phyloP scores from a whole-genome alignment of 1,140 invertebrate species.

The Temnothorax nylanderi region DNA sequence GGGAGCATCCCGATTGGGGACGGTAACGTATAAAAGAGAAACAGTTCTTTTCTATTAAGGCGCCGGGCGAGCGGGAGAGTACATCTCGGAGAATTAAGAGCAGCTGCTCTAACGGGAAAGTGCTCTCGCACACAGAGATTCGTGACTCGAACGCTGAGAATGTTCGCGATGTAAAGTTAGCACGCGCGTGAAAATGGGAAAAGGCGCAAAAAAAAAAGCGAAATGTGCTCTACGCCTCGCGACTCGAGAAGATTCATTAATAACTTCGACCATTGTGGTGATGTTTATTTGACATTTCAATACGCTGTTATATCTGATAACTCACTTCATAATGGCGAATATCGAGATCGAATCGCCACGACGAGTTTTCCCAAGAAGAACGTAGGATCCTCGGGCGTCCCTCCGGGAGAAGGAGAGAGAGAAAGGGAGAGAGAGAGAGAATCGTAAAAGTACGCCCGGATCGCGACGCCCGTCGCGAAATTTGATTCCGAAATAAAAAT shows the following conservation, averaged over 20 bases:
- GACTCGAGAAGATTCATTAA: not conserved
- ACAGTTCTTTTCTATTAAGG: constrained; percentile 46
- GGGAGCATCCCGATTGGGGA: constrained; percentile 21
- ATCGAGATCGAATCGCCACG: constrained; percentile 32
- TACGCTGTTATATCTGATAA: constrained; percentile 9
- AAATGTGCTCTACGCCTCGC: not conserved
- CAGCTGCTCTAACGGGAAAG: constrained; percentile 36
- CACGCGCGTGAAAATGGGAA: not conserved
- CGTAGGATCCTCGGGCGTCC: not conserved
- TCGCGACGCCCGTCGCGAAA: constrained; percentile 74
- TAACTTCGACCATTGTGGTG: not conserved
- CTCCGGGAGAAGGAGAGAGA: constrained; percentile 14
- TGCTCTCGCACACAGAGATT: not conserved
- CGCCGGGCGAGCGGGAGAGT: constrained; percentile 8
- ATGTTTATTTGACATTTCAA: constrained; percentile 7
- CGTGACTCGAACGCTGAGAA: not conserved
- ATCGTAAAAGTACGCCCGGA: constrained; percentile 62
- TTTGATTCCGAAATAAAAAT: constrained; percentile 85
- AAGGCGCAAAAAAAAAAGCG: not conserved
- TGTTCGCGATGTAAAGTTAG: not conserved
- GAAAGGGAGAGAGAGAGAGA: constrained; percentile 26
- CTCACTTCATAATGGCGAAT: constrained; percentile 10
- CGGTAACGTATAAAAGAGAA: constrained; percentile 27
- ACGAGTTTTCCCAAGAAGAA: not conserved
- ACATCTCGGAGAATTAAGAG: constrained; percentile 37